These are phyloP conservation scores for Tipula lateralis DNA, from an alignment of 2,888 invertebrate species.

Conservation along the genomic window DNA sequence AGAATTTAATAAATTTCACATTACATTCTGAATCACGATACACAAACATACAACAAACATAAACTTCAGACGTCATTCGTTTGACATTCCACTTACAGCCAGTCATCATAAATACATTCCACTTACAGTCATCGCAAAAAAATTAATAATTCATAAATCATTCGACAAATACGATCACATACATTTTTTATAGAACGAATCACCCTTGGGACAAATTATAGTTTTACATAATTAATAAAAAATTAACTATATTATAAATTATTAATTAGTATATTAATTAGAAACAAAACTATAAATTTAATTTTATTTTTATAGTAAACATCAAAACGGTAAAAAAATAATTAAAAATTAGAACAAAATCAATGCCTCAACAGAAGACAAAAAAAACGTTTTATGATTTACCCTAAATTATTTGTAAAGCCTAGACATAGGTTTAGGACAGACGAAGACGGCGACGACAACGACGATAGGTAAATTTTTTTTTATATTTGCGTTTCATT, in stretches of 20 bases:
- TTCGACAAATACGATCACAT: not conserved
- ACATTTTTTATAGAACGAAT: not conserved
- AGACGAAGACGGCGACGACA: not conserved
- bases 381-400: not conserved
- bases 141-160: not conserved
- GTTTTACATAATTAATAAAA: not conserved
- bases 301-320: not conserved
- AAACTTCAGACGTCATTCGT: not conserved
- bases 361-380: not conserved
- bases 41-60: too few relatives aligned
- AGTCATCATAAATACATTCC: not conserved
- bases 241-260: not conserved
- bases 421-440: constrained; percentile 25
- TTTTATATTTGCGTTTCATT: not conserved
- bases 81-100: not conserved
- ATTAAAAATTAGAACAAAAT: constrained; percentile 26
- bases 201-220: not conserved
- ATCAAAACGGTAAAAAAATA: constrained; percentile 13
- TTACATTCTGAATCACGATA: too few relatives aligned
- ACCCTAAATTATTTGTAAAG: constrained; percentile 29
- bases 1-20: too few relatives aligned
- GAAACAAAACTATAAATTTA: not conserved
- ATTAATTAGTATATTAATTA: not conserved
- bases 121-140: not conserved
- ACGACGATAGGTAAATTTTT: not conserved